Base-by-base conservation (phyloP, 2,888 invertebrate species). In the Cryptus viduatorius region DNA sequence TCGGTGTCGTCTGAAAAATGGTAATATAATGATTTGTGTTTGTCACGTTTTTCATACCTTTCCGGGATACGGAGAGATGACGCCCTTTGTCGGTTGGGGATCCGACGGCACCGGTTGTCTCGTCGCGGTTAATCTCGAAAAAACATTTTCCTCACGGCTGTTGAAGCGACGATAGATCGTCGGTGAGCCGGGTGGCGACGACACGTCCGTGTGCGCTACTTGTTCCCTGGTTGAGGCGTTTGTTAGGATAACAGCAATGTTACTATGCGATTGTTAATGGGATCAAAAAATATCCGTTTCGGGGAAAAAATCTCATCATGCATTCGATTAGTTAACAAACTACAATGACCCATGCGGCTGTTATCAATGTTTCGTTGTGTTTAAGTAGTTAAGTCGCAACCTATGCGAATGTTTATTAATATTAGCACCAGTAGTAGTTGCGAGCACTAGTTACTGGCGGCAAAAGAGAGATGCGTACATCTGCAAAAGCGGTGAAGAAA, bases 141-240 rank as follows among this genome's bases (percentile, higher is more conserved):
- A 97, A 85, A 97, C 97, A 94, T 97, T 97, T 89, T 96, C 96
- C 89, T 96, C 95, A 8, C 95, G 94, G 87, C 94, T 94, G 87
- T 93, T 94, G 90, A 93, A 93, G 61, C 95, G 93, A 42, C 95
- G 94, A 89, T 96, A 89, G 90, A 94, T 90, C 90, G 96, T 93
- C 90, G 97, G 94, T 91, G 96, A 95, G 91, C 95, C 93, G 90
- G 96, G 96, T 16, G 96, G 96, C 14, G 95, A 95, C 77, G 95
- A 95, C 83, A 95, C 95, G 89, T 96, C 96, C 88, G 95, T 91
- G 84, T 91, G 91, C 80, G 93, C 95, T 88, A 94, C 94, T 90
- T 94, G 94, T 90, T 94, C 94, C 94, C 94, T 94, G 90, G 88
- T 93, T 91, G 88, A 89, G 89, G 88, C 79, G 91, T 91, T 92